These are phyloP conservation scores for Steromphala cineraria DNA, from an alignment of 2,888 invertebrate genomes.

Conservation along the genomic window DNA sequence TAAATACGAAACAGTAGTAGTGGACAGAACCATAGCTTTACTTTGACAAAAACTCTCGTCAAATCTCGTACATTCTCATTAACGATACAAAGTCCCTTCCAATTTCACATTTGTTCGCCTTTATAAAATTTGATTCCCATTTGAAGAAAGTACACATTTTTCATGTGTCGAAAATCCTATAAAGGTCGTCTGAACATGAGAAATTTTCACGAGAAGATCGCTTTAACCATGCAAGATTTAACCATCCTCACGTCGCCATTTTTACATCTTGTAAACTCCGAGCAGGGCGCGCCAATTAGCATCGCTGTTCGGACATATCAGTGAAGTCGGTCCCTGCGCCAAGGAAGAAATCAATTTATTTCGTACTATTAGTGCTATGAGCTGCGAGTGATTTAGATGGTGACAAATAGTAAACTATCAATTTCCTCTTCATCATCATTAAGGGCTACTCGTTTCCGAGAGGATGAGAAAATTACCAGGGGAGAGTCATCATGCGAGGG, in stretches of 20 bases:
- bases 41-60: conserved; percentile 2
- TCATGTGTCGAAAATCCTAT: conserved; percentile 11
- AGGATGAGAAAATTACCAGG: conserved; percentile 17
- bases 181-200: neutral
- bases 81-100: conserved; percentile 14
- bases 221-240: neutral
- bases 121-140: conserved; percentile 15
- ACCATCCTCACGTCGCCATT: neutral
- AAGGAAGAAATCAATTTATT: conserved; percentile 17
- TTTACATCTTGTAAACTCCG: neutral
- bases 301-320: neutral
- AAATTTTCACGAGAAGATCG: neutral
- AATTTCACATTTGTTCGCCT: conserved; percentile 10
- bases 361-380: conserved; percentile 18
- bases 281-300: conserved; percentile 10
- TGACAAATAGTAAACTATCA: conserved; percentile 22
- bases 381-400: conserved; percentile 19
- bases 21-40: neutral
- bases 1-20: neutral
- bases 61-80: conserved; percentile 11
- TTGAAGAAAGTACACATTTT: conserved; percentile 4
- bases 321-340: neutral
- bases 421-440: conserved; percentile 26
- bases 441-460: conserved; percentile 11
- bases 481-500: conserved; percentile 6